A percentile compares a stretch with the other conserved stretches of the same genome.
These are phyloP conservation scores for Drosophila ficusphila DNA, from an alignment of 1,140 invertebrate species.

Conservation along the genomic window DNA sequence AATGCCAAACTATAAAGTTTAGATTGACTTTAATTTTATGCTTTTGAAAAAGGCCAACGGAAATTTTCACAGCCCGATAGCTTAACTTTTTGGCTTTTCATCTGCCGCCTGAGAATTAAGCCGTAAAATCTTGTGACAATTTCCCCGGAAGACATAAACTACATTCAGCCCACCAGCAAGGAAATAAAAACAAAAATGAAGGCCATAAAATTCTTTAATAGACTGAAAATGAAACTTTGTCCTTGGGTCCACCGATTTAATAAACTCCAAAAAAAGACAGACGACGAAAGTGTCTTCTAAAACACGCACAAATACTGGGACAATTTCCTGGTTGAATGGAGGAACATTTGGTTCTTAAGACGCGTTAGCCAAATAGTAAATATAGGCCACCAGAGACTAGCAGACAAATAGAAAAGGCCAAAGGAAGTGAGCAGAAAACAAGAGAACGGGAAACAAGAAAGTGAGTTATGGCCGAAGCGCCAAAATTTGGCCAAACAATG, in stretches of 20 bases:
- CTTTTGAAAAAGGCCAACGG: background rate
- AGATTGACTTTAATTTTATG: conserved; percentile 12
- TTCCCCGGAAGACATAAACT: conserved; percentile 48
- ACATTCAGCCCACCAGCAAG: background rate
- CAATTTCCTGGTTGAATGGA: conserved; percentile 41
- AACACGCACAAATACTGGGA: conserved; percentile 14
- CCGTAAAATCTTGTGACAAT: conserved; percentile 49
- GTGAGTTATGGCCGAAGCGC: conserved; percentile 58
- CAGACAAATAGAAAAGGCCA: conserved; percentile 26
- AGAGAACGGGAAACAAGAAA: conserved; percentile 35
- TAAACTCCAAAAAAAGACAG: conserved; percentile 41
- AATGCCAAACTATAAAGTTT: conserved; percentile 19
- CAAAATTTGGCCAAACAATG: conserved; percentile 61
- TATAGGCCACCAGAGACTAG: conserved; percentile 33
- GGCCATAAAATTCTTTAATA: conserved; percentile 68
- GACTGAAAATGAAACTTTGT: conserved; percentile 65
- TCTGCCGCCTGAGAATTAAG: conserved; percentile 5
- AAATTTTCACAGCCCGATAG: conserved; percentile 11
- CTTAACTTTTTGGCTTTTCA: background rate
- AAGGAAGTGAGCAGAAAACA: conserved; percentile 11
- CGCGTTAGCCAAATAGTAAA: conserved; percentile 47
- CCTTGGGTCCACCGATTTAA: conserved; percentile 45
- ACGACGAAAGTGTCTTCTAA: background rate
- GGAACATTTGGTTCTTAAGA: conserved; percentile 56
- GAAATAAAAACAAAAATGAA: conserved; percentile 32